Percentiles rank a stretch among this genome's conserved stretches.
These are phyloP conservation scores for Melanostigma gelatinosum DNA, from an alignment of 2,113 vertebrate species.

Conservation along the genomic window DNA sequence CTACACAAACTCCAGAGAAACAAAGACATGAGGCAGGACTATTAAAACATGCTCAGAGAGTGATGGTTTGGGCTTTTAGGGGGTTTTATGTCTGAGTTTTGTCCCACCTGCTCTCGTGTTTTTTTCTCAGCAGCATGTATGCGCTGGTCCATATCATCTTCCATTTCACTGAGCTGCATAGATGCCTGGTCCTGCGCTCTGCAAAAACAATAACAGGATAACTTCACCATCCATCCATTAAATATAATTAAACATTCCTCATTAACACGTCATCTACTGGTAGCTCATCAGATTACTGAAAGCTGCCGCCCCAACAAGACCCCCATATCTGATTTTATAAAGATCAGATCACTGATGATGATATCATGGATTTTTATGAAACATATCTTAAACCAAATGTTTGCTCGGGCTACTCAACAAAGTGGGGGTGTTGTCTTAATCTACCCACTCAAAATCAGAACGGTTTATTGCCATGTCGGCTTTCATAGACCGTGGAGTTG, in stretches of 20 bases:
- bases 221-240: neutral
- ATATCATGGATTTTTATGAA: neutral
- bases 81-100: neutral
- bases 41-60: neutral
- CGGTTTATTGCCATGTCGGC: no score
- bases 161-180: conserved; percentile 93
- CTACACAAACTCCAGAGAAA: conserved; percentile 37
- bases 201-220: conserved; percentile 34
- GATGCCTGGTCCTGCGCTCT: conserved; percentile 96
- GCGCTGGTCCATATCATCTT: conserved; percentile 97
- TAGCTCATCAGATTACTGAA: no score
- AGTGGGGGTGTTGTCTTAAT: neutral
- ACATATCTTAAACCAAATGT: neutral
- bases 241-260: neutral
- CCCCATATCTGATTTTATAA: neutral
- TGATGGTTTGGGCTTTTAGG: neutral
- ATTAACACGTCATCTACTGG: neutral
- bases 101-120: conserved; percentile 86
- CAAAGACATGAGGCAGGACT: neutral
- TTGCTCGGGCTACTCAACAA: neutral
- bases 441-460: neutral
- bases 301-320: neutral
- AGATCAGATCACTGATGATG: neutral
- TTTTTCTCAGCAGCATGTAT: conserved; percentile 89
- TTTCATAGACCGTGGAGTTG: neutral